These are phyloP conservation scores for Neopelma chrysocephalum DNA, from an alignment of 2,797 vertebrate species.

Conservation along the genomic window DNA sequence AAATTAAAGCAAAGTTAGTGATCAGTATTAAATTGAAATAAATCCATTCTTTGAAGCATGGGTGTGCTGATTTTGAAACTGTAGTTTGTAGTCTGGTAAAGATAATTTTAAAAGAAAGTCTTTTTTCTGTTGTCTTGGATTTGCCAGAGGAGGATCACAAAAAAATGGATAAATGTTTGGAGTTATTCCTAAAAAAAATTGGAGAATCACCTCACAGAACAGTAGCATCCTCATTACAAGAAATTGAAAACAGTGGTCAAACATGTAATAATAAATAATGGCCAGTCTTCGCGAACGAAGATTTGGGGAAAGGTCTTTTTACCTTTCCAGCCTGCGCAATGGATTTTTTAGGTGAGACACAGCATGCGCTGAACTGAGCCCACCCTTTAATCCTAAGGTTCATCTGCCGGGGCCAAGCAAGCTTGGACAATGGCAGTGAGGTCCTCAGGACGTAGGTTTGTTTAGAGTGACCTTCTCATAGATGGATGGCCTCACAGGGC, in stretches of 20 bases:
- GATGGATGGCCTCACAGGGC: too few species aligned
- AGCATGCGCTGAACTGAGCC: too few species aligned
- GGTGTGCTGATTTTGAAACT: not conserved
- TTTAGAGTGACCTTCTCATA: too few species aligned
- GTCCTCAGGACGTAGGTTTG: too few species aligned
- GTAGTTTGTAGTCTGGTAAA: not conserved
- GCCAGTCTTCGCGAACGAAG: too few species aligned
- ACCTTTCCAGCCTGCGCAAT: too few species aligned
- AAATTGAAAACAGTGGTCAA: not conserved
- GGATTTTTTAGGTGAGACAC: too few species aligned
- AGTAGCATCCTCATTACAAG: not conserved
- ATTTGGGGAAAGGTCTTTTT: too few species aligned
- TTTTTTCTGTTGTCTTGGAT: not conserved
- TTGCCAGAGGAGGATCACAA: not conserved
- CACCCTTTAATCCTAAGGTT: too few species aligned
- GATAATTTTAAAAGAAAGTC: not conserved
- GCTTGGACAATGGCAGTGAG: too few species aligned
- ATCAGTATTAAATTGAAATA: not conserved
- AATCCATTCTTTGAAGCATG: not conserved
- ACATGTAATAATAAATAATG: too few species aligned
- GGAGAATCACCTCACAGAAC: not conserved
- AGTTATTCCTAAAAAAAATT: not conserved
- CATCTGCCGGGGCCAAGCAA: too few species aligned
- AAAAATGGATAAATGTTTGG: not conserved
- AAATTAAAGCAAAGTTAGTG: not conserved